Conservation (phyloP, 2,888 invertebrate genomes). For the Carabus problematicus region DNA sequence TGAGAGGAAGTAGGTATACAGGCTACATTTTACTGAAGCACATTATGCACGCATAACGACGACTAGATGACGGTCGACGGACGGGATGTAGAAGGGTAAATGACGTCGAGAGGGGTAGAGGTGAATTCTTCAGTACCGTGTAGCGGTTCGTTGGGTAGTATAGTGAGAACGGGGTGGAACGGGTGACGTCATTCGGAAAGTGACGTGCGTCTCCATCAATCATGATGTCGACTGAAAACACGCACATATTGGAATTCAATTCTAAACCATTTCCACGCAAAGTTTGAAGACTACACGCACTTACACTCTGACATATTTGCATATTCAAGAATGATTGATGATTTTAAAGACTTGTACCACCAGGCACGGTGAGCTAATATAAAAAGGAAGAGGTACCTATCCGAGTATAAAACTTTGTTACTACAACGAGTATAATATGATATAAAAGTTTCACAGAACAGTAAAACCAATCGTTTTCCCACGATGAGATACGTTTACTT, state of each 20-base stretch:
- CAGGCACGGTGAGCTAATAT: conserved; percentile 24
- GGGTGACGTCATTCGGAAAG: conserved; percentile 29
- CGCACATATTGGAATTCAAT: conserved; percentile 43
- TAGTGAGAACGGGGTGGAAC: neutral
- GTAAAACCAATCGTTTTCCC: no score
- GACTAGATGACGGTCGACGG: no score
- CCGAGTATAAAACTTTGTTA: conserved; percentile 33
- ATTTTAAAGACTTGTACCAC: conserved; percentile 39
- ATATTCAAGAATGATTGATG: conserved; percentile 43
- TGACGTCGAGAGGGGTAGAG: neutral
- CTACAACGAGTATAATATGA: neutral
- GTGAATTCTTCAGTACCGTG: conserved; percentile 10
- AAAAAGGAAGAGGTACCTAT: conserved; percentile 28
- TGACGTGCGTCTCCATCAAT: conserved; percentile 38
- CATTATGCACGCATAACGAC: conserved; percentile 1
- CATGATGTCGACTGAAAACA: conserved; percentile 34
- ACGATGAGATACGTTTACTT: no score
- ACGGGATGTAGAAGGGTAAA: conserved; percentile 2
- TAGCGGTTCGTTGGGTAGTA: conserved; percentile 3
- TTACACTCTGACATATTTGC: conserved; percentile 43
- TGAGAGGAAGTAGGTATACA: neutral
- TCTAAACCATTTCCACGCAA: conserved; percentile 43
- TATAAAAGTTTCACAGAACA: no score
- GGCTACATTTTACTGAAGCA: neutral
- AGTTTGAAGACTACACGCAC: conserved; percentile 43